A percentile compares a stretch with the other conserved stretches of the same genome.
These are phyloP conservation scores for Philaenus spumarius DNA, from an alignment of 1,140 invertebrate genomes.

Conservation along the genomic window DNA sequence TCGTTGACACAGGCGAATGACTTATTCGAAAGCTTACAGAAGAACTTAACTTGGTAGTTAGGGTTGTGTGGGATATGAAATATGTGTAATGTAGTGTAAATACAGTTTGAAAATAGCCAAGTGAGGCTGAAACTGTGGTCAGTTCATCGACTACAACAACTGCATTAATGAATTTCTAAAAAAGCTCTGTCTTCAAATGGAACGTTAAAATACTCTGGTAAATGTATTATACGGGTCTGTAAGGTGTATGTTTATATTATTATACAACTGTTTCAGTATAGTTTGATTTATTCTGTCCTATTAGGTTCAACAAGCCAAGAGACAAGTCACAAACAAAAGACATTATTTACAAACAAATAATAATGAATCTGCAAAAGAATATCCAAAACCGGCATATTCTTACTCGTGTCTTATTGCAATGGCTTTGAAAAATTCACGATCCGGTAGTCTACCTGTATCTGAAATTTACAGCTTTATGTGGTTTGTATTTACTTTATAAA, in stretches of 20 bases:
- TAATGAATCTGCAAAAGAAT: conserved; percentile 44
- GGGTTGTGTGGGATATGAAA: too few relatives aligned
- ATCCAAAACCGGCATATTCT: conserved; percentile 94
- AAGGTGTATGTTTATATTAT: background rate
- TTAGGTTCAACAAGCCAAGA: background rate
- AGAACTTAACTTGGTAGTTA: too few relatives aligned
- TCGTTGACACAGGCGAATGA: too few relatives aligned
- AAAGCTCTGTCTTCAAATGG: too few relatives aligned
- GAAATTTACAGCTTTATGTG: conserved; percentile 99
- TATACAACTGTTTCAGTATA: background rate
- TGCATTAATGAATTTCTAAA: too few relatives aligned
- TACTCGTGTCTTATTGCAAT: conserved; percentile 97
- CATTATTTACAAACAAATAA: background rate
- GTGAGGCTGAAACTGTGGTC: too few relatives aligned
- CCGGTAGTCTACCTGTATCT: conserved; percentile 90
- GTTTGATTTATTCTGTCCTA: background rate
- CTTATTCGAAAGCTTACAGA: too few relatives aligned
- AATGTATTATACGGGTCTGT: background rate
- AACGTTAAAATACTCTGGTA: background rate
- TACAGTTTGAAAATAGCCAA: too few relatives aligned
- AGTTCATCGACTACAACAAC: too few relatives aligned
- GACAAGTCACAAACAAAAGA: background rate
- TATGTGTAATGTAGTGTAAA: too few relatives aligned
- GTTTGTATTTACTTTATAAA: conserved; percentile 53
- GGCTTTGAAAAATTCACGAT: conserved; percentile 92